phyloP scores from a whole-genome alignment of 1,140 invertebrate species.

The Melitaea cinxia region DNA sequence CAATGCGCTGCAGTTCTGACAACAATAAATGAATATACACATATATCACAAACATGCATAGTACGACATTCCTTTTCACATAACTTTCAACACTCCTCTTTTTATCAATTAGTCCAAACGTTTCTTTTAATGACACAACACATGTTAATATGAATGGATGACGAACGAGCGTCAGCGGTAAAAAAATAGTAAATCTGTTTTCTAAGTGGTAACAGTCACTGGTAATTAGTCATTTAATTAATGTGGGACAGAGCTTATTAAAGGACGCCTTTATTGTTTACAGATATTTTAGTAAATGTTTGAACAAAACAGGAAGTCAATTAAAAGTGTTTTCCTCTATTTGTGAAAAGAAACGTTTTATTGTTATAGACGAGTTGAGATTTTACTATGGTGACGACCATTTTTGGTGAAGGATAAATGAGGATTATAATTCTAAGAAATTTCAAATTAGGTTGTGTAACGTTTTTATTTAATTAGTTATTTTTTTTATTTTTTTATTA shows the following conservation, averaged over 20 bases:
- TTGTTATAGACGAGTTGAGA: too few species aligned
- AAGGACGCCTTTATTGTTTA: neutral
- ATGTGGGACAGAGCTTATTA: neutral
- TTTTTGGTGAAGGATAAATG: too few species aligned
- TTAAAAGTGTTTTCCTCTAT: neutral
- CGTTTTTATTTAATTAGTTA: too few species aligned
- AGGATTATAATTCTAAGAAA: too few species aligned
- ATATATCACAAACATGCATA: too few species aligned
- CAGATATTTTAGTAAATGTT: neutral
- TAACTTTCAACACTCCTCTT: neutral
- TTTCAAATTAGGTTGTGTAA: too few species aligned
- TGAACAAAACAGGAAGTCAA: neutral
- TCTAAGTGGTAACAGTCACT: constrained; percentile 11
- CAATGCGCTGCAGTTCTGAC: too few species aligned
- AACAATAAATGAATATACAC: too few species aligned
- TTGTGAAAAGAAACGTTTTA: neutral
- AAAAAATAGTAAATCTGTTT: constrained; percentile 13
- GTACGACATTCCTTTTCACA: neutral
- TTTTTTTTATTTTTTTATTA: too few species aligned
- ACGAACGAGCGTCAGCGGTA: constrained; percentile 3
- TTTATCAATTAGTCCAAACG: constrained; percentile 4
- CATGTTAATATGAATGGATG: constrained; percentile 7
- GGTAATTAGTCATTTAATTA: neutral
- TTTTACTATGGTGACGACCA: too few species aligned
- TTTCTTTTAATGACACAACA: neutral